Evolutionary conservation across 2,113 vertebrate species (phyloP), one percentile per base, ranked within the genome.

Genomic region (Sorex araneus): DNA sequence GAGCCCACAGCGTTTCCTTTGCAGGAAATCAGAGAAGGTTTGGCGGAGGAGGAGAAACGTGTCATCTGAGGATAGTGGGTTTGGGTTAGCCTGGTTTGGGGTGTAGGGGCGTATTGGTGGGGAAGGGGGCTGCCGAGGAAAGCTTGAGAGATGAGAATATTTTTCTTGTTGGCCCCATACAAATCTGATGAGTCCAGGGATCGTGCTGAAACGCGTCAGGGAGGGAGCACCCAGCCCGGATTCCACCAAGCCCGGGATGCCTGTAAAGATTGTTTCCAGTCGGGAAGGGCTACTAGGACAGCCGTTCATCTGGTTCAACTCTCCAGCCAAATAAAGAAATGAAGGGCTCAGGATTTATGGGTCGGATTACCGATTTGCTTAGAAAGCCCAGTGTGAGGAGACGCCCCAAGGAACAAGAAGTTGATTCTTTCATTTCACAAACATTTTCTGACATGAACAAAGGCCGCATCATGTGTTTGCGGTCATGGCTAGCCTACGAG

Each of bases 121-220:
- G 28, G 8, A 69, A 50, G 27, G 12, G 5, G 57, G 25, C 27
- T 23, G 1, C 69, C 27, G 15, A 87, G 71, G 54, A 69, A 54
- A 45, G 64, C 28, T 0, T 8, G n/a, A 43, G 23, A 73, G 0
- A 23, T 30, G 30, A 19, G 71, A 21, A 1, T 1, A 0, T 4
- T 10, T 47, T 32, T 84, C 36, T 16, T 23, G 2, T 15, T 64
- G 63, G 79, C 71, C 30, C 64, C 50, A 30, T 16, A 25, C 13
- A 3, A 0, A 0, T 28, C 19, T 25, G 30, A n/a, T 13, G 1
- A 40, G 27, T 1, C 1, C 21, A 34, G 16, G 11, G 16, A 8
- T 60, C 1, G 23, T 21, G 1, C 8, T 8, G 54, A 23, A 25
- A 57, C 36, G 12, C 32, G 2, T 34, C 8, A 0, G 10, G 69